A percentile compares a stretch with the other conserved stretches of the same genome.
These are phyloP conservation scores for Diphyllodes magnificus DNA, from an alignment of 2,113 vertebrate species.

Conservation along the genomic window DNA sequence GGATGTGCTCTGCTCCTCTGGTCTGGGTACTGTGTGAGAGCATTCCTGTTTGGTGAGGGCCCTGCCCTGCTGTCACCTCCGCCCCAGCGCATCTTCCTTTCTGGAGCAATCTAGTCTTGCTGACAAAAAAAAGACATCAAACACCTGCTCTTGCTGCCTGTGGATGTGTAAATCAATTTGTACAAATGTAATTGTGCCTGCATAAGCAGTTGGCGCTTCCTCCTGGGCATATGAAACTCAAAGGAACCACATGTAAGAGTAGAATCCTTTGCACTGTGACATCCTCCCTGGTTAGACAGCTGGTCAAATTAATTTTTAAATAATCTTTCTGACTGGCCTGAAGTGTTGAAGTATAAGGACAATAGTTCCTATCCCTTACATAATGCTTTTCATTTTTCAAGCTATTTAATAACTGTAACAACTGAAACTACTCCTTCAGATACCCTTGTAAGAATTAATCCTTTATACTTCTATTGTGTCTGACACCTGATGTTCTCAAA, in stretches of 20 bases:
- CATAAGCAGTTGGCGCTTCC: not conserved
- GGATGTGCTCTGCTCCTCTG: accelerated
- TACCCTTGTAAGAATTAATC: not conserved
- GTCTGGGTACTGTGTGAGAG: not conserved
- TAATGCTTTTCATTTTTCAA: not conserved
- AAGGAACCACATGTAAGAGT: not conserved
- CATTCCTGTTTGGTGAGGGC: accelerated
- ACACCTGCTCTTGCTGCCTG: not conserved
- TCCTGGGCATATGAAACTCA: not conserved
- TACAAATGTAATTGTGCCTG: not conserved
- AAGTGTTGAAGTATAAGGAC: not conserved
- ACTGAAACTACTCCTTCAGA: not conserved
- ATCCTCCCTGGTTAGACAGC: not conserved
- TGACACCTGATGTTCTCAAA: not conserved
- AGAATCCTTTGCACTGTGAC: not conserved
- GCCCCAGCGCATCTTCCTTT: not conserved
- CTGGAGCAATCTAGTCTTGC: not conserved
- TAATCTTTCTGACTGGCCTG: not conserved
- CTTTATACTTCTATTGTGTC: not conserved
- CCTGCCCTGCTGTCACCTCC: not conserved
- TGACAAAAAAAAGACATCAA: not conserved
- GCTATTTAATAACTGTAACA: not conserved
- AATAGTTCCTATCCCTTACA: not conserved
- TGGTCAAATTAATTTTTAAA: not conserved
- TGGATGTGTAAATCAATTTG: not conserved